Conservation (phyloP, 2,888 invertebrate species). For the Agelastica alni region DNA sequence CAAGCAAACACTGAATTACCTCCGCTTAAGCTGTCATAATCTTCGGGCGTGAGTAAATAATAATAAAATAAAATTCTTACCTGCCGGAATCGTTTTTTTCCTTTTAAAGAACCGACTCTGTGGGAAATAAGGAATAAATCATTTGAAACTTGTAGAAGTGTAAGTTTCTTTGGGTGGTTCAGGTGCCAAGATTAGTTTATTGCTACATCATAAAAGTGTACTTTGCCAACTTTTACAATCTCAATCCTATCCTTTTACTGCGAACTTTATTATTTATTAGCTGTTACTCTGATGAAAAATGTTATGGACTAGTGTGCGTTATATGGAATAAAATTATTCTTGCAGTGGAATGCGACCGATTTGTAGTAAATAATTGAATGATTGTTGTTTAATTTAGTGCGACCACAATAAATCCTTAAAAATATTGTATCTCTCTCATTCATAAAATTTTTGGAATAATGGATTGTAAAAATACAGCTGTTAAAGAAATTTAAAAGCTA, state of each 20-base stretch:
- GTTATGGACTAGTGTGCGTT: slow-evolving; percentile 21
- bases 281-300: slow-evolving; percentile 33
- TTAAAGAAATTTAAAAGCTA: too few species aligned
- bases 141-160: slow-evolving; percentile 42
- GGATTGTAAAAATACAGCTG: too few species aligned
- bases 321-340: slow-evolving; percentile 20
- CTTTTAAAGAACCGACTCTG: slow-evolving; percentile 16
- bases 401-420: too few species aligned
- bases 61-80: too few species aligned
- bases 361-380: too few species aligned
- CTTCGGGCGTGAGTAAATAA: too few species aligned
- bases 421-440: too few species aligned
- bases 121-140: slow-evolving; percentile 40
- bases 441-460: too few species aligned
- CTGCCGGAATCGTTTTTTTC: slow-evolving; percentile 7
- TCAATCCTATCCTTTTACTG: slow-evolving; percentile 36
- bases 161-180: slow-evolving; percentile 47
- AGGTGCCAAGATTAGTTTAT: slow-evolving; percentile 46
- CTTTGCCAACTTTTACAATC: slow-evolving; percentile 41
- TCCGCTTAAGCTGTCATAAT: too few species aligned
- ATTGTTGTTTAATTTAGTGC: too few species aligned
- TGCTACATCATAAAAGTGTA: slow-evolving; percentile 44
- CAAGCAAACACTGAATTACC: too few species aligned
- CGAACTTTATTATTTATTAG: slow-evolving; percentile 39
- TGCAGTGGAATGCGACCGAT: neutral